Base-by-base conservation (phyloP, 1,140 invertebrate species). In the Agrypnia vestita region DNA sequence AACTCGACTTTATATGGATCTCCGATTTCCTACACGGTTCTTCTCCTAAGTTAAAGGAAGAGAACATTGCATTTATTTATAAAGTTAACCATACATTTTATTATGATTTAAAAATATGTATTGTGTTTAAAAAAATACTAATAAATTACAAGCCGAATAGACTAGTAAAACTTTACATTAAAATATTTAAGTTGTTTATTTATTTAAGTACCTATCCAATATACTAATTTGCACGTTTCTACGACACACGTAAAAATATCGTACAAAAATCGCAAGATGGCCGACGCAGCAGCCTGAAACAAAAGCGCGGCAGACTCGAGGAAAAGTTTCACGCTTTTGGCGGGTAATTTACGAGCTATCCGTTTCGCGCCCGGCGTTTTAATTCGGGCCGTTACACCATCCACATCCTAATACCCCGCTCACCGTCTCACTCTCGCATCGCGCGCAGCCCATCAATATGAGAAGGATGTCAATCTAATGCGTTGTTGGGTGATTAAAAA, bases 331-430 rank as follows among this genome's bases (percentile, higher is more conserved):
- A 73, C 69, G 69, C 69, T 51, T 53, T 73, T 73, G 69, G 19
- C 47, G n/a, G 49, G 17, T 73, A 73, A 73, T 73, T 73, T 73
- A 73, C 69, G 69, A 73, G 11, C 69, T 53, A 73, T 53, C 47
- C 49, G 49, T 73, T 73, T 73, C 69, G 69, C 69, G 69, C 69
- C 69, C 69, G 69, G 69, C 69, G 67, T 71, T 73, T 73, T 73
- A 73, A 73, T 73, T 73, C 69, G 21, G 69, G n/a, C 47, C 69
- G 19, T 15, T 61, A 61, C 56, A 61, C n/a, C 15, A 10, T 21
- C 51, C 49, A 73, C 69, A 73, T 21, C 64, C n/a, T 46, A 35
- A 64, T 47, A 69, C 44, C 44, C 17, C 44, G 15, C 64, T 19
- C 15, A n/a, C 61, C 35, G 25, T 64, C 61, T 35, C 25, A 11